Evolutionary conservation across 2,888 invertebrate genomes (phyloP).

Genomic region (Alloplasta piceator): DNA sequence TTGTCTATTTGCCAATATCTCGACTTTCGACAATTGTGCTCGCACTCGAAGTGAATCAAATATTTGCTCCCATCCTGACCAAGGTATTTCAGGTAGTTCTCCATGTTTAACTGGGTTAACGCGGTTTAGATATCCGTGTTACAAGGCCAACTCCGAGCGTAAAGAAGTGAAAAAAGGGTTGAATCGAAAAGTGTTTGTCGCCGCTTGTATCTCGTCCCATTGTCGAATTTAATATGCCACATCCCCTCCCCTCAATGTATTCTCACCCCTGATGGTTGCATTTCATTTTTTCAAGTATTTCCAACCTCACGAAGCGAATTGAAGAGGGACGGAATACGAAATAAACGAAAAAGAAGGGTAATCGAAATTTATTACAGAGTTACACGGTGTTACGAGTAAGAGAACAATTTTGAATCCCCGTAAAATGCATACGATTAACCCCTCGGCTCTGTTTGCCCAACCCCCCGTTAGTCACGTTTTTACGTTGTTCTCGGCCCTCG

Average conservation of each 20-base stretch:
- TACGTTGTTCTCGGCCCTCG: slow-evolving; percentile 60
- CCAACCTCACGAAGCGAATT: too few species aligned
- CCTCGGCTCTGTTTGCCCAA: slow-evolving; percentile 66
- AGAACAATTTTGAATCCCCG: slow-evolving; percentile 71
- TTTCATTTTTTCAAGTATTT: too few species aligned
- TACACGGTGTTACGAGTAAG: slow-evolving; percentile 73
- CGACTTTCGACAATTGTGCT: slow-evolving; percentile 37
- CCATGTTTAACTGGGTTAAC: slow-evolving; percentile 70
- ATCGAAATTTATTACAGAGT: slow-evolving; percentile 80
- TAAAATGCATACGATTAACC: slow-evolving; percentile 81
- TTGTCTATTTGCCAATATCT: slow-evolving; percentile 31
- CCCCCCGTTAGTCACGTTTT: slow-evolving; percentile 71
- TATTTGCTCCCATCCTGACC: slow-evolving; percentile 75
- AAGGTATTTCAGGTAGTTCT: slow-evolving; percentile 44
- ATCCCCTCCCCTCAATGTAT: slow-evolving; percentile 28
- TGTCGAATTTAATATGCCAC: slow-evolving; percentile 58
- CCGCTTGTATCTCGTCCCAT: slow-evolving; percentile 44
- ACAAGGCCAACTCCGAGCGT: slow-evolving; percentile 18
- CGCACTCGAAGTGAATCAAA: slow-evolving; percentile 74
- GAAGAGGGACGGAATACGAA: slow-evolving; percentile 58
- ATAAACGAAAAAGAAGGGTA: slow-evolving; percentile 70
- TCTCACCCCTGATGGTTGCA: too few species aligned
- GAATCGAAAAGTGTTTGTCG: slow-evolving; percentile 33
- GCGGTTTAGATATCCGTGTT: slow-evolving; percentile 45
- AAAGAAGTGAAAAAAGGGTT: slow-evolving; percentile 47